Conservation (phyloP, 2,888 invertebrate species). For the Strigamia crassipes region DNA sequence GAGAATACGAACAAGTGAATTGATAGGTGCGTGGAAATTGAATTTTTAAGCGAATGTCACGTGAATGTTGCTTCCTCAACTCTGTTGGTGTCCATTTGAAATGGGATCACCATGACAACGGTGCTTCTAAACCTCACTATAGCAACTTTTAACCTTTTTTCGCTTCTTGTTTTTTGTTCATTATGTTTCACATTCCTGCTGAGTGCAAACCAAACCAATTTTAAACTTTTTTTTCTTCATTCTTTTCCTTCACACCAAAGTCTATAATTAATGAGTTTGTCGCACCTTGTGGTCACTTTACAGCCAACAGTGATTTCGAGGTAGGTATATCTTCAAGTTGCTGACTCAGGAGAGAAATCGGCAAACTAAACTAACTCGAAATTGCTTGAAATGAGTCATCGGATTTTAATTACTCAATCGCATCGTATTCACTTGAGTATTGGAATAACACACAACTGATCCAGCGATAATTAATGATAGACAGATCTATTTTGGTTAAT, state of each 20-base stretch:
- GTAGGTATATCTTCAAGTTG: not conserved
- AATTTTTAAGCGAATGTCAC: conserved; percentile 27
- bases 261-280: conserved; percentile 33
- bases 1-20: conserved; percentile 5
- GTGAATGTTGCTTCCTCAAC: not conserved
- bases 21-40: conserved; percentile 41
- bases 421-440: not conserved
- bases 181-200: not conserved
- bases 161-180: not conserved
- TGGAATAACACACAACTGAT: too few relatives aligned
- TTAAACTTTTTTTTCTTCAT: not conserved
- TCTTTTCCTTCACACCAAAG: not conserved
- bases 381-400: conserved; percentile 14
- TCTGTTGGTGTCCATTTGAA: conserved; percentile 9
- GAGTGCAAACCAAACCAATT: conserved; percentile 8
- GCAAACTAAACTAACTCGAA: not conserved
- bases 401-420: not conserved
- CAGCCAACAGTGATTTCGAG: not conserved
- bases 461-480: too few relatives aligned
- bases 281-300: conserved; percentile 15
- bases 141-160: not conserved
- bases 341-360: not conserved
- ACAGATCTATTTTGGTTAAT: too few relatives aligned
- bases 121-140: not conserved
- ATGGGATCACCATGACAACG: not conserved